Conservation (phyloP, 1,140 invertebrate species). For the Pogonus chalceus region DNA sequence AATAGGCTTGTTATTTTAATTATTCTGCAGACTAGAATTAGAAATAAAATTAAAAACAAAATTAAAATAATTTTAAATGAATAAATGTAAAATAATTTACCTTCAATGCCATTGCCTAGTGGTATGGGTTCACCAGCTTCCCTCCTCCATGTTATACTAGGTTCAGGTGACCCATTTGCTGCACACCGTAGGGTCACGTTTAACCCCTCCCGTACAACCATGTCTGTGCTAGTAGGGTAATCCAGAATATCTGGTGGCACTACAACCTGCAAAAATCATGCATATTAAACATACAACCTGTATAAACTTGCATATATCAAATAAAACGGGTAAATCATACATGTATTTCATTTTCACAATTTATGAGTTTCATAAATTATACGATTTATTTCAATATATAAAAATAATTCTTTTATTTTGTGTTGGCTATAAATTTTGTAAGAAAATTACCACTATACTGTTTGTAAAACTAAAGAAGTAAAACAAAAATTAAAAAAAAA, state of each 20-base stretch:
- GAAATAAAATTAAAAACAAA: too few species aligned
- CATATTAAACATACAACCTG: not conserved
- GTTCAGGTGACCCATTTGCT: conserved; percentile 67
- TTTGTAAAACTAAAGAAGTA: too few species aligned
- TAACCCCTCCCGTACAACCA: conserved; percentile 73
- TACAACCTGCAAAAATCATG: conserved; percentile 32
- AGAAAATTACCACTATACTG: too few species aligned
- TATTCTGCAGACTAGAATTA: too few species aligned
- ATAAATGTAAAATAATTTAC: conserved; percentile 30
- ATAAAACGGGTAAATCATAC: not conserved
- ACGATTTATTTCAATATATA: too few species aligned
- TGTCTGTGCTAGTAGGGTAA: conserved; percentile 74
- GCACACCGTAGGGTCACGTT: conserved; percentile 76
- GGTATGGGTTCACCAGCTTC: conserved; percentile 63
- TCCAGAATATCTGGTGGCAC: conserved; percentile 82
- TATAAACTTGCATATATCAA: not conserved
- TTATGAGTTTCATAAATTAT: too few species aligned
- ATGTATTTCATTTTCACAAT: too few species aligned
- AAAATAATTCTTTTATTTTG: too few species aligned
- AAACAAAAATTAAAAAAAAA: too few species aligned
- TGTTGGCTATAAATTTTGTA: too few species aligned
- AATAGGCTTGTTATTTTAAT: too few species aligned
- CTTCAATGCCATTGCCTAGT: conserved; percentile 47
- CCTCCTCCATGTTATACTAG: conserved; percentile 71
- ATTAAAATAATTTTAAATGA: not conserved